Evolutionary conservation across 1,140 invertebrate species (phyloP).

Genomic region (Drosophila santomea): DNA sequence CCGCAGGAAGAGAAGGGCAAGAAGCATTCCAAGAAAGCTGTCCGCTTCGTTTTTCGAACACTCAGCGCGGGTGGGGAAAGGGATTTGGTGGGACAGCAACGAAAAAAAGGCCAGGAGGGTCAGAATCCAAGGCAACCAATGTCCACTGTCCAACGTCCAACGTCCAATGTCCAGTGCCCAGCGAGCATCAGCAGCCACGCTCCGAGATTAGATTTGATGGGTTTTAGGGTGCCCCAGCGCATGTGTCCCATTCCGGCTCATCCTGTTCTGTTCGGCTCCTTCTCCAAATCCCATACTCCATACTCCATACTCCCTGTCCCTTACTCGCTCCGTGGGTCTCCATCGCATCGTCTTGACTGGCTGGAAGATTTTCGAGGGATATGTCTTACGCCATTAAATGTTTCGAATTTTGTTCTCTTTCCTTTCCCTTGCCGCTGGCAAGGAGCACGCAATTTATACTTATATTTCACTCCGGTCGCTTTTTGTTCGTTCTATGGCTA

Average conservation of each 20-base stretch:
- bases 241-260: slow-evolving; percentile 43
- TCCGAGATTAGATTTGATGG: slow-evolving; percentile 81
- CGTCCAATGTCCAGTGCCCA: slow-evolving; percentile 39
- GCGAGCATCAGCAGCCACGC: slow-evolving; percentile 74
- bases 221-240: slow-evolving; percentile 71
- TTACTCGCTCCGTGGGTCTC: slow-evolving; percentile 21
- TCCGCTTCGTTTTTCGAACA: slow-evolving; percentile 71
- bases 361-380: slow-evolving; percentile 46
- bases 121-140: slow-evolving; percentile 39
- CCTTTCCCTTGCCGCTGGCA: slow-evolving; percentile 40
- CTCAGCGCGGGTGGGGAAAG: slow-evolving; percentile 9
- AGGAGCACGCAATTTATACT: slow-evolving; percentile 48
- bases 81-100: not conserved
- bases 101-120: slow-evolving; percentile 8
- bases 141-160: slow-evolving; percentile 45
- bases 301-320: not conserved
- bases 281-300: not conserved
- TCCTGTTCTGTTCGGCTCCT: slow-evolving; percentile 23
- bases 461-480: slow-evolving; percentile 47
- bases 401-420: slow-evolving; percentile 20
- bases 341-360: slow-evolving; percentile 11
- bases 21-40: slow-evolving; percentile 67
- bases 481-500: slow-evolving; percentile 9
- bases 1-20: slow-evolving; percentile 32
- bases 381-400: slow-evolving; percentile 59